Conservation (phyloP, 2,888 invertebrate genomes). For the Napeogenes sylphis region DNA sequence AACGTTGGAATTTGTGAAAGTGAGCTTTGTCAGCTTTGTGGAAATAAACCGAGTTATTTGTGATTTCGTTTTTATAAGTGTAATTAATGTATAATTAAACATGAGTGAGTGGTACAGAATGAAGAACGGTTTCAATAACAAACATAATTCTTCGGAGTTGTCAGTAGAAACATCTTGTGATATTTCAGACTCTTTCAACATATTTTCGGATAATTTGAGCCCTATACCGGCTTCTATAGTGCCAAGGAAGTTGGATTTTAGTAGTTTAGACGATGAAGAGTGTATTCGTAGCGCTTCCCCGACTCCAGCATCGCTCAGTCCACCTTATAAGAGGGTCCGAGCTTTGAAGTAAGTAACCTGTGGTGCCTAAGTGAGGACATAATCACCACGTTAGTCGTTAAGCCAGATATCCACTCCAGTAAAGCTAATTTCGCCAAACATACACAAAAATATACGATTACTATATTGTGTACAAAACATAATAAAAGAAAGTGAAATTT, state of each 20-base stretch:
- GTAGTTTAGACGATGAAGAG: slow-evolving; percentile 64
- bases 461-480: too few species aligned
- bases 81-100: slow-evolving; percentile 51
- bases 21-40: slow-evolving; percentile 51
- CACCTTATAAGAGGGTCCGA: slow-evolving; percentile 79
- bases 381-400: slow-evolving; percentile 47
- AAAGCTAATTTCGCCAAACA: too few species aligned
- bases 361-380: slow-evolving; percentile 29
- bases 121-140: slow-evolving; percentile 58
- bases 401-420: not conserved
- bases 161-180: slow-evolving; percentile 80
- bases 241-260: slow-evolving; percentile 80
- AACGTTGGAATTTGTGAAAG: slow-evolving; percentile 68
- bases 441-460: too few species aligned
- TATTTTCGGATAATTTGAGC: slow-evolving; percentile 78
- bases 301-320: slow-evolving; percentile 60
- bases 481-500: too few species aligned
- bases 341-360: slow-evolving; percentile 69
- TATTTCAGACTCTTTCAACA: slow-evolving; percentile 79
- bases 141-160: slow-evolving; percentile 73
- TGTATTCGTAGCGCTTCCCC: slow-evolving; percentile 56
- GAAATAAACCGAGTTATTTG: slow-evolving; percentile 46
- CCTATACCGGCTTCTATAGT: slow-evolving; percentile 74
- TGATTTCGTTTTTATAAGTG: slow-evolving; percentile 53
- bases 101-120: slow-evolving; percentile 73